Evolutionary conservation across 2,797 vertebrate species (phyloP).

Genomic region (Agapornis canus): DNA sequence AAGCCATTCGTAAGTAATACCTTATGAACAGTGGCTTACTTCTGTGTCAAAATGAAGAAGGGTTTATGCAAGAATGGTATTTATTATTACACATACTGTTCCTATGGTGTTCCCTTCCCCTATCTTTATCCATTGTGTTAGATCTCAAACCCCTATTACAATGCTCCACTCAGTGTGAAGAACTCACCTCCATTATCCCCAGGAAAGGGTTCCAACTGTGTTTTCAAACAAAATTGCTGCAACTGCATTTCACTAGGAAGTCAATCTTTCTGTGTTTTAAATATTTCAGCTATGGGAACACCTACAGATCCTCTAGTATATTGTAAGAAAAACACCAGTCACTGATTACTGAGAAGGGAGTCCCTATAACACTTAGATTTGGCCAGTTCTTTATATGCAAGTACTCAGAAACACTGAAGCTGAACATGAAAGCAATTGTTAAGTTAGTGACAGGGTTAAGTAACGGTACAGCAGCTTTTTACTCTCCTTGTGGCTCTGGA

Average conservation of each 20-base stretch:
- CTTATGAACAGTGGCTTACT: background rate
- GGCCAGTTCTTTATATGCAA: background rate
- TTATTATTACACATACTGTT: background rate
- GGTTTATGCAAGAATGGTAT: background rate
- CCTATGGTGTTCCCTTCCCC: background rate
- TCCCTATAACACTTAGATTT: background rate
- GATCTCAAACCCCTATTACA: background rate
- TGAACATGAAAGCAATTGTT: background rate
- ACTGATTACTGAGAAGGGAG: background rate
- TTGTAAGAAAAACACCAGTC: background rate
- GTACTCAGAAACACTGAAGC: background rate
- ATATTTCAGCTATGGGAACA: constrained; percentile 8
- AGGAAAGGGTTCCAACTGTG: background rate
- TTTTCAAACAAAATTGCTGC: constrained; percentile 18
- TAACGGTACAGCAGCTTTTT: background rate
- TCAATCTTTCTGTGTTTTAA: background rate
- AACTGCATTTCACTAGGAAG: background rate
- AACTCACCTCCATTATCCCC: background rate
- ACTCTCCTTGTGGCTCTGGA: background rate
- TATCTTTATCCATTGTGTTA: background rate
- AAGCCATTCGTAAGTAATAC: background rate
- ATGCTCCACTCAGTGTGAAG: background rate
- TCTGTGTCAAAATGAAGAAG: background rate
- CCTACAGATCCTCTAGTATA: background rate
- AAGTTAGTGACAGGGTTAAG: background rate